Percentiles rank a stretch among this genome's conserved stretches.
Conservation (phyloP, 2,888 invertebrate species). For the Temnothorax ravouxi region DNA sequence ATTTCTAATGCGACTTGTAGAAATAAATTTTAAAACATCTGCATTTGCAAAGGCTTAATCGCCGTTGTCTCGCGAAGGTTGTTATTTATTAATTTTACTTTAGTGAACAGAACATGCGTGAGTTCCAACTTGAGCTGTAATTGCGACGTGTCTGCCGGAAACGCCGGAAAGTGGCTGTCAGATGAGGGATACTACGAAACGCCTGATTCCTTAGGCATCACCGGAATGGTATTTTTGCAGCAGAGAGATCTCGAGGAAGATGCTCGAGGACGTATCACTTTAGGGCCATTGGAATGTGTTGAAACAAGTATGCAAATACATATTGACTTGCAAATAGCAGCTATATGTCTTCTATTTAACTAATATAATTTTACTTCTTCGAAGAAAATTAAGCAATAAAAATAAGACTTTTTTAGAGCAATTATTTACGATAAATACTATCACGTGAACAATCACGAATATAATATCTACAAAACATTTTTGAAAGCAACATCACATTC, state of each 20-base stretch:
- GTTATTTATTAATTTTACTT: slow-evolving; percentile 28
- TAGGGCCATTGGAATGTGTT: slow-evolving; percentile 97
- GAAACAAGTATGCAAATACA: slow-evolving; percentile 93
- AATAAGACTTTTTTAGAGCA: not conserved
- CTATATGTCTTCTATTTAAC: not conserved
- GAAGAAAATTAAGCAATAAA: not conserved
- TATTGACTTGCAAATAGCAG: not conserved
- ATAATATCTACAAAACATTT: not conserved
- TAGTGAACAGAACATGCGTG: slow-evolving; percentile 93
- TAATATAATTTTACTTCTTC: not conserved
- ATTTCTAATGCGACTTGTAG: not conserved
- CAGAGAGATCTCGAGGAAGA: slow-evolving; percentile 94
- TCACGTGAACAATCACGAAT: not conserved
- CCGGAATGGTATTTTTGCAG: slow-evolving; percentile 96
- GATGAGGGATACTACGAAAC: slow-evolving; percentile 95
- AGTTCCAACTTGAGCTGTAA: slow-evolving; percentile 95
- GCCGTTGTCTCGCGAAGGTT: not conserved
- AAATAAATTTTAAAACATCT: not conserved
- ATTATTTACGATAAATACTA: not conserved
- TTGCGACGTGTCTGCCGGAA: slow-evolving; percentile 95
- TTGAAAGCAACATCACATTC: not conserved
- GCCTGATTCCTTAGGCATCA: slow-evolving; percentile 94
- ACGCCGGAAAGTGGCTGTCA: slow-evolving; percentile 95
- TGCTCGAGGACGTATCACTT: slow-evolving; percentile 94
- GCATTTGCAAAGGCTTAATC: not conserved